These are phyloP conservation scores for Mesoclemmys tuberculata DNA, from an alignment of 2,113 vertebrate species.

Conservation along the genomic window DNA sequence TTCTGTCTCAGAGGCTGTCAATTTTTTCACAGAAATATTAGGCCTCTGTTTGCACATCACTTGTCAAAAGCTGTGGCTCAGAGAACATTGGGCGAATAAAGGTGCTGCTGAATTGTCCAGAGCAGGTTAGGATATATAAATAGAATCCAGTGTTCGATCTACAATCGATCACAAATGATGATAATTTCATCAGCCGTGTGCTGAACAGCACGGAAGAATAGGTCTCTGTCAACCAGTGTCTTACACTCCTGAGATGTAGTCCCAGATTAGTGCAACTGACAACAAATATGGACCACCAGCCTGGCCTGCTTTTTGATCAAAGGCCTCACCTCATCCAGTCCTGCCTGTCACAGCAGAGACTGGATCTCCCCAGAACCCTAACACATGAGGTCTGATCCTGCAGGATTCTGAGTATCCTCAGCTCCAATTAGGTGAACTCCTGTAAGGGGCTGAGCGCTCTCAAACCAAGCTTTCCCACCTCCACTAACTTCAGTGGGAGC, in stretches of 20 bases:
- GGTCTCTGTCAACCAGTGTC: background rate
- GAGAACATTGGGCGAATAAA: background rate
- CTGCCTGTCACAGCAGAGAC: background rate
- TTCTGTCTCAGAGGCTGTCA: background rate
- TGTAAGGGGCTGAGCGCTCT: background rate
- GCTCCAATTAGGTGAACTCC: background rate
- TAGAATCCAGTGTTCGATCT: background rate
- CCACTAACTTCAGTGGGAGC: rapidly evolving
- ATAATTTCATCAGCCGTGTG: background rate
- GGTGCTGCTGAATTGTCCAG: background rate
- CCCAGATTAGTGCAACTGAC: background rate
- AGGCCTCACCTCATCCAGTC: background rate
- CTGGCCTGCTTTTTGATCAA: background rate
- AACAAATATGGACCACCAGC: background rate
- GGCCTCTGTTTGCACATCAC: background rate
- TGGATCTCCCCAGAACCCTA: background rate
- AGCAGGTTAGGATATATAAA: background rate
- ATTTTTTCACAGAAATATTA: background rate
- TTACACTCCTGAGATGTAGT: background rate
- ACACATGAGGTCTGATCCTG: background rate
- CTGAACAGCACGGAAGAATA: background rate
- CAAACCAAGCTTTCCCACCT: background rate
- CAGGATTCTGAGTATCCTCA: background rate
- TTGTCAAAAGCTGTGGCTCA: background rate
- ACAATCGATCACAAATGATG: background rate